Percentiles rank a stretch among this genome's conserved stretches.
Evolutionary conservation across 2,888 invertebrate species (phyloP).

Genomic region (Hedya salicella): DNA sequence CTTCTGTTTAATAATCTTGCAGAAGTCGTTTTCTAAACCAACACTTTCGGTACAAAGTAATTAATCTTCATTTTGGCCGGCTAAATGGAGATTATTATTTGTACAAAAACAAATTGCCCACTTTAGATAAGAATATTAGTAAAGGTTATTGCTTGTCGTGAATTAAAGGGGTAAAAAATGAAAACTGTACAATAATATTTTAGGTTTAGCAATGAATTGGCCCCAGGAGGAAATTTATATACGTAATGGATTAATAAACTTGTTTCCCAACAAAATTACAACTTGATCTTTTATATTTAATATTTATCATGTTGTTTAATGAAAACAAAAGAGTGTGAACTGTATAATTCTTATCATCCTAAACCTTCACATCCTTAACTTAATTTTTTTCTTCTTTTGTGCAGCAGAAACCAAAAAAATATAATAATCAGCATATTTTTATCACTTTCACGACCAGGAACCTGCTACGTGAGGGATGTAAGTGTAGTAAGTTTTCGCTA

Average conservation of each 20-base stretch:
- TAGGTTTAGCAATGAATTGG: not conserved
- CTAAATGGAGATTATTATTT: not conserved
- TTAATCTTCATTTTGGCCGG: not conserved
- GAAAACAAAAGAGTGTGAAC: too few relatives aligned
- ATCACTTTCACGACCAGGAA: too few relatives aligned
- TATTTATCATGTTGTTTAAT: too few relatives aligned
- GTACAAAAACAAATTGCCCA: not conserved
- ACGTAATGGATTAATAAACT: not conserved
- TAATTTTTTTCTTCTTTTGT: too few relatives aligned
- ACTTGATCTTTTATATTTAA: too few relatives aligned
- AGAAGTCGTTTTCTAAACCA: not conserved
- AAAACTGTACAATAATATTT: not conserved
- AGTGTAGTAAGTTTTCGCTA: too few relatives aligned
- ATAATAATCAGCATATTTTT: too few relatives aligned
- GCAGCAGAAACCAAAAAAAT: too few relatives aligned
- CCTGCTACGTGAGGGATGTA: too few relatives aligned
- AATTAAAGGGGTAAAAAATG: not conserved
- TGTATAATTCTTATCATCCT: too few relatives aligned
- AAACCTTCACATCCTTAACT: too few relatives aligned
- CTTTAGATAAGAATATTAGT: not conserved
- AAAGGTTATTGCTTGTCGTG: not conserved
- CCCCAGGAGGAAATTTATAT: not conserved
- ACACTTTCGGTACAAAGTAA: not conserved
- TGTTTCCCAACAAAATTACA: not conserved
- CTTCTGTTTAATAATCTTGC: not conserved